phyloP scores from a whole-genome alignment of 2,888 invertebrate species.

The Capitulum mitella region DNA sequence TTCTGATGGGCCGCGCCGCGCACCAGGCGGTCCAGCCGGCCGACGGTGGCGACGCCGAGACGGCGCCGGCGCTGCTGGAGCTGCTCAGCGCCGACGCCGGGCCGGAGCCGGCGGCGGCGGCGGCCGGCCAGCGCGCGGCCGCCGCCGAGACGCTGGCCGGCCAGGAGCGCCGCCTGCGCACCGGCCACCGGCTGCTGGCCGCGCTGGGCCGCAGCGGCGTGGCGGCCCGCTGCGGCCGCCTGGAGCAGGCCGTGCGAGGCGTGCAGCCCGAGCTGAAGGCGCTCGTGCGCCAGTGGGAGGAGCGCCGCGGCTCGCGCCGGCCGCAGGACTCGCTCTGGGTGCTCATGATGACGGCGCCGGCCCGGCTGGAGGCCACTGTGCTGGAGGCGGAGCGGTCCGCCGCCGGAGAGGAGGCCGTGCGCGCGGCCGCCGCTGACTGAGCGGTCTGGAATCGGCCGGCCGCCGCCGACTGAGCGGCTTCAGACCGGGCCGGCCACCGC shows the following conservation, averaged over 20 bases:
- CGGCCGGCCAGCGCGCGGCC: background rate
- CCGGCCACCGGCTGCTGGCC: constrained; percentile 26
- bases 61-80: constrained; percentile 95
- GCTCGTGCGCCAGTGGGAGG: constrained; percentile 10
- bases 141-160: background rate
- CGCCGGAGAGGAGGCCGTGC: background rate
- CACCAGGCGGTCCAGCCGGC: constrained; percentile 58
- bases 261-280: constrained; percentile 22
- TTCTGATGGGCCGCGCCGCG: background rate
- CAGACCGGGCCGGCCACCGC: too few species aligned
- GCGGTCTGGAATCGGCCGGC: too few species aligned
- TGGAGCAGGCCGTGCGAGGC: background rate
- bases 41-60: constrained; percentile 98
- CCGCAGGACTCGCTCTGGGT: constrained; percentile 13
- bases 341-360: constrained; percentile 13
- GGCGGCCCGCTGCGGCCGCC: background rate
- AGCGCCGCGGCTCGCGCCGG: background rate
- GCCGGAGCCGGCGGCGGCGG: constrained; percentile 55
- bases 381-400: background rate
- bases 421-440: constrained; percentile 29
- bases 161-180: constrained; percentile 5
- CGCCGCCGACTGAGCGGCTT: too few species aligned
- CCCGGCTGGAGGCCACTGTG: background rate
- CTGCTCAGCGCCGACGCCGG: constrained; percentile 97
- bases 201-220: constrained; percentile 8